Base-by-base conservation (phyloP, 2,113 vertebrate genomes). In the Leptobrachium leishanense region DNA sequence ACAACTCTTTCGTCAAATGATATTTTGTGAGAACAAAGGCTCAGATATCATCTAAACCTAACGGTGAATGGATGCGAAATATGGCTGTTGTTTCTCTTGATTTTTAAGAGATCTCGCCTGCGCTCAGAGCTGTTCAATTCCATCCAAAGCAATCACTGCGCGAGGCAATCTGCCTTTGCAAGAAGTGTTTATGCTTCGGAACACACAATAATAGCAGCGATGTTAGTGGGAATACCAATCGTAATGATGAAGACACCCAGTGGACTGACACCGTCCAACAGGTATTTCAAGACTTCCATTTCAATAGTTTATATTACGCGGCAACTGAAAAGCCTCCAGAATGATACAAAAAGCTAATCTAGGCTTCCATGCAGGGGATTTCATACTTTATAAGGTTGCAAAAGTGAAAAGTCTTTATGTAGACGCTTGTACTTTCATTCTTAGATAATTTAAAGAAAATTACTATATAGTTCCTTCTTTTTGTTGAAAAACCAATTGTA, bases 71-170 rank as follows among this genome's bases (percentile, higher is more conserved):
- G 46, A 50, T 50, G 46, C 46, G 8, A 50, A 50, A 50, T 50
- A 50, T 50, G 4, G 46, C 8, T 31, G 20, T 8, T 50, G 46
- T 50, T 50, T 50, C 46, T 8, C 46, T 50, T 50, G 46, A 50
- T 50, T 50, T 50, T 50, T 50, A 50, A 50, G 46, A 50, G 46
- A 50, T 50, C 46, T 50, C 46, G 46, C 46, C 8, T 50, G 46
- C 46, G 46, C 8, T 50, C 46, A 50, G 46, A 50, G 46, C 77
- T 20, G 40, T 74, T 46, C 8, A 59, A 43, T 55, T 80, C 64
- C 68, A 59, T 80, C 77, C 77, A 80, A 80, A 80, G 77, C 77
- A 80, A 80, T 80, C 77, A 80, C 66, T 80, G 77, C 44, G 55
- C 63, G 63, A 80, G 64, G 71, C 77, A 80, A 74, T 80, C 64